Evolutionary conservation across 2,113 vertebrate species (phyloP).

Genomic region (Xiphorhynchus elegans): DNA sequence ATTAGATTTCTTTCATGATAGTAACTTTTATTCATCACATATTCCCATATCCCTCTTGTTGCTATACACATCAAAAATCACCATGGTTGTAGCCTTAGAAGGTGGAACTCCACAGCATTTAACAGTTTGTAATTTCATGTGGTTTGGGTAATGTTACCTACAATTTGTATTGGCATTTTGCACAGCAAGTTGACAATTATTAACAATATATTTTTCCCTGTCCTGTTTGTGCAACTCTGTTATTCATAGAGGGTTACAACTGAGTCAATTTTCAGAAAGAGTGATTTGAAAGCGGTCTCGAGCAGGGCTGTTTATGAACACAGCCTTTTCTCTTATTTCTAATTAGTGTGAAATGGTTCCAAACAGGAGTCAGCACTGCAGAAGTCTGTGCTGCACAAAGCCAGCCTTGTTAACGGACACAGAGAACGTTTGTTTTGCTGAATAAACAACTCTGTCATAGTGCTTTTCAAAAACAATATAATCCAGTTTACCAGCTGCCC

Average conservation of each 20-base stretch:
- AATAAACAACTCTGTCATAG: slow-evolving; percentile 77
- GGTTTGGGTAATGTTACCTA: slow-evolving; percentile 36
- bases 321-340: slow-evolving; percentile 77
- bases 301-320: slow-evolving; percentile 58
- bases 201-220: slow-evolving; percentile 74
- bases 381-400: slow-evolving; percentile 72
- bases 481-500: slow-evolving; percentile 66
- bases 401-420: slow-evolving; percentile 74
- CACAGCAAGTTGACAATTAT: slow-evolving; percentile 66
- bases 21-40: not conserved
- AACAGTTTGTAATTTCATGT: slow-evolving; percentile 19
- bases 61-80: not conserved
- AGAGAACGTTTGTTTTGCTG: slow-evolving; percentile 75
- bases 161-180: slow-evolving; percentile 63
- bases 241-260: slow-evolving; percentile 69
- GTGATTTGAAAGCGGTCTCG: slow-evolving; percentile 59
- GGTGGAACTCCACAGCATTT: slow-evolving; percentile 9
- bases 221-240: slow-evolving; percentile 50
- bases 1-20: not conserved
- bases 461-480: slow-evolving; percentile 65
- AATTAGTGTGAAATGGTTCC: slow-evolving; percentile 79
- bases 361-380: slow-evolving; percentile 68
- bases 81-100: not conserved
- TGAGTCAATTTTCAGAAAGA: slow-evolving; percentile 77
- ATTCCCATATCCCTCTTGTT: not conserved